Evolutionary conservation across 2,888 invertebrate genomes (phyloP), one percentile per base, ranked within the genome.

Genomic region (Hirudinaria manillensis): DNA sequence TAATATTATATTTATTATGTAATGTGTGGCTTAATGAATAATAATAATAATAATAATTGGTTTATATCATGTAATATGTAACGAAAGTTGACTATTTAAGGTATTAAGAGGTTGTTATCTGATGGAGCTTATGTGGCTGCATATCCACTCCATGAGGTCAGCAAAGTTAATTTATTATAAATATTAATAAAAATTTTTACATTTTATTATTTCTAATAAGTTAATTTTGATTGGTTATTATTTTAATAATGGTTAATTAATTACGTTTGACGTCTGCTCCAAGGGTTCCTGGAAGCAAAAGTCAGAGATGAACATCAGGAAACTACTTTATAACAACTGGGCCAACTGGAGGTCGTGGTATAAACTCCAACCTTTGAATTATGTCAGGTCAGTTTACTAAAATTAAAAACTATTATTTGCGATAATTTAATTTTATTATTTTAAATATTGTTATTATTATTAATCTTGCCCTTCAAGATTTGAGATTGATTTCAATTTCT

Each of bases 281-380:
- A 76, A 84, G 84, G 84, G 84, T 66, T 82, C 83, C 73, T 84
- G 83, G 83, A 83, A 84, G 76, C 70, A 79, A 19, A 79, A 80
- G 2, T 82, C 84, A n/a, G 81, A 80, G 29, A 77, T 80, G 32
- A 84, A 82, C 78, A 78, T 79, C 36, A 78, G 84, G 24, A 82
- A 91, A 82, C 86, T 91, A 65, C 87, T 94, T 38, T 91, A 90
- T 84, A 90, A 88, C 3, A 90, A 94, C 85, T 94, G 94, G 94
- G 92, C 93, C 10, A 89, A 91, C 55, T 87, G 93, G 51, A 87
- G 87, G 16, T 92, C 91, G 85, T 91, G 91, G 86, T 89, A 91
- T 82, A 91, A 91, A 77, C 91, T 91, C 83, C 94, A 94, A 84
- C 94, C 94, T 0, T 84, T 94, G 77, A 93, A 94, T 85, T 91